phyloP scores from a whole-genome alignment of 2,797 vertebrate species.

The Myioborus melanocephalus region DNA sequence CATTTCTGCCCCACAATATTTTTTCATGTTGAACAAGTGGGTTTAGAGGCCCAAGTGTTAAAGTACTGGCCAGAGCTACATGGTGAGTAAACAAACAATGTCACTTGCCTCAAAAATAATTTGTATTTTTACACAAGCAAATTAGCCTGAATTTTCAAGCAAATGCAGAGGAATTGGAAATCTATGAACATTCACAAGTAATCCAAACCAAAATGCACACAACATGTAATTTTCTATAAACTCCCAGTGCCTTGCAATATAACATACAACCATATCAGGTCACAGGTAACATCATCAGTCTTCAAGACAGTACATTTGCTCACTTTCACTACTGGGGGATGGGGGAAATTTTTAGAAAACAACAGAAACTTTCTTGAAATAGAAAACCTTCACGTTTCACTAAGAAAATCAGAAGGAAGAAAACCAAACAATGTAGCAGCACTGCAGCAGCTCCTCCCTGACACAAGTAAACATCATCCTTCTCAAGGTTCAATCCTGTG shows the following conservation, averaged over 20 bases:
- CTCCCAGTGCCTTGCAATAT: not conserved
- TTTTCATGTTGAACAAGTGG: not conserved
- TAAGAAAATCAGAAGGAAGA: not conserved
- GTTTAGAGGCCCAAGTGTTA: not conserved
- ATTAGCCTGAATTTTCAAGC: not conserved
- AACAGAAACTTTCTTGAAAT: not conserved
- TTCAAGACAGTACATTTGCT: not conserved
- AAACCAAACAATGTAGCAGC: not conserved
- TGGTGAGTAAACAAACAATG: not conserved
- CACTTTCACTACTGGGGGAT: not conserved
- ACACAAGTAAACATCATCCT: not conserved
- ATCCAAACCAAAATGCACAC: not conserved
- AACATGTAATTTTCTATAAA: not conserved
- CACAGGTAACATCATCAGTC: not conserved
- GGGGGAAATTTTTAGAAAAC: not conserved
- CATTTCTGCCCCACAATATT: not conserved
- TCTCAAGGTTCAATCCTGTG: not conserved
- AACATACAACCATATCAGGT: accelerated
- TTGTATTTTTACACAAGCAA: not conserved
- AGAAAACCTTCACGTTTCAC: not conserved
- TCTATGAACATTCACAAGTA: not conserved
- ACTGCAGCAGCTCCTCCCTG: not conserved
- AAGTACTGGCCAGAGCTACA: not conserved
- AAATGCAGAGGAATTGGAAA: not conserved
- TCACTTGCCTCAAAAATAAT: not conserved